These are phyloP conservation scores for Cottoperca gobio DNA, from an alignment of 2,797 vertebrate species.

Conservation along the genomic window DNA sequence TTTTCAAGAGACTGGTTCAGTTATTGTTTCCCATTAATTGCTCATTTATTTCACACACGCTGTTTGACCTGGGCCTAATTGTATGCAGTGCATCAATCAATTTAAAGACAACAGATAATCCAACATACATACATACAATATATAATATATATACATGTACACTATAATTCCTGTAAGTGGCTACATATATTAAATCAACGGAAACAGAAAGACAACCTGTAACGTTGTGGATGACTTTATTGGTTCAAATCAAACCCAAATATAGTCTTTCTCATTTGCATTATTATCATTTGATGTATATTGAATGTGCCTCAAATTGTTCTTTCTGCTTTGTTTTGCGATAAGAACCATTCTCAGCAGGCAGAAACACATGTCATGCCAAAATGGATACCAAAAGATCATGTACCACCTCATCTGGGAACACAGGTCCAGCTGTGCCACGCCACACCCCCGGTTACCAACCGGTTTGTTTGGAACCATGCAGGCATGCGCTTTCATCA, in stretches of 20 bases:
- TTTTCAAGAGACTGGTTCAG: neutral
- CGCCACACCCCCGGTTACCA: conserved; percentile 1
- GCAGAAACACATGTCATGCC: neutral
- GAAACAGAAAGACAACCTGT: neutral
- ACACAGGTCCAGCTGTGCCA: conserved; percentile 14
- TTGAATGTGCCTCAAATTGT: neutral
- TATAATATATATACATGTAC: no score
- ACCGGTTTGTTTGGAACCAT: conserved; percentile 1
- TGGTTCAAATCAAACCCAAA: neutral
- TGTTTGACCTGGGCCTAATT: neutral
- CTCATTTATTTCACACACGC: neutral
- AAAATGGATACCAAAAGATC: conserved; percentile 21
- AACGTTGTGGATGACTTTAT: neutral
- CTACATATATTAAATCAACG: neutral
- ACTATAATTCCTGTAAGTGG: neutral
- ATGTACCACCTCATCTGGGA: conserved; percentile 7
- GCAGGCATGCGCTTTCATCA: conserved; percentile 23
- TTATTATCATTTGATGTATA: neutral
- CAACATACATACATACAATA: neutral
- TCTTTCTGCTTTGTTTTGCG: conserved; percentile 16
- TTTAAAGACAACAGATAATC: neutral
- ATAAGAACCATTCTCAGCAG: conserved; percentile 9
- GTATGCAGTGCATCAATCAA: neutral
- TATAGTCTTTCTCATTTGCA: neutral
- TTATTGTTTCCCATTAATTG: neutral